Base-by-base conservation (phyloP, 2,797 vertebrate species). In the Taenioides sp. region DNA sequence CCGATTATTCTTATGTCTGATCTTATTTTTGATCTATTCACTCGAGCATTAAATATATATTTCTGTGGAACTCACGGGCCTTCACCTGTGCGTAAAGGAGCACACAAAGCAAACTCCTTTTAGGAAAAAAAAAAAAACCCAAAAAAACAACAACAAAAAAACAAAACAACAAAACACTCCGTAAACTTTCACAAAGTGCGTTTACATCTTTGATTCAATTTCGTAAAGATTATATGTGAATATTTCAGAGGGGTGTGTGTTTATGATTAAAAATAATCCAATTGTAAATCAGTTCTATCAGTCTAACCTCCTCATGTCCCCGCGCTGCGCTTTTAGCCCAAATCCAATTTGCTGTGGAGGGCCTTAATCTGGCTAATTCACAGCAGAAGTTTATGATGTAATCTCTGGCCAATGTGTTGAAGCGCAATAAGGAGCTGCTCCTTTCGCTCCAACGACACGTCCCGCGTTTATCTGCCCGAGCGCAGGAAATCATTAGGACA, bases 301-400 rank as follows among this genome's bases (percentile, higher is more conserved):
- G 92, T 91, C 77, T 84, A 88, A 88, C 85, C 85, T 91, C 84
- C 86, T 89, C 86, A 89, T 90, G 90, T 89, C 81, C 80, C 74
- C 60, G 84, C 81, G 80, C 86, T 87, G 73, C 85, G 83, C 80
- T 82, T 80, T 83, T 84, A 76, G 87, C 77, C 89, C 78, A 91
- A 91, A 91, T 92, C 85, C 84, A 90, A 91, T 90, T 90, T 89
- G 86, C 91, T 84, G 64, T 28, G 64, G 49, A 89, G 81, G 83
- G 80, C 80, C 80, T 79, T 93, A 92, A 93, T 92, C 89, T 86
- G 86, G 74, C 71, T 91, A 88, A 92, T 93, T 92, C 89, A 90
- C 86, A 84, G 84, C 89, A 92, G 89, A 88, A 91, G 76, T 89
- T 86, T 79, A 78, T 89, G 88, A 93, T 92, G 90, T 91, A 92